Base-by-base conservation (phyloP, 37 sponge, comb jelly and placozoan genomes). In the Sycon ciliatum region DNA sequence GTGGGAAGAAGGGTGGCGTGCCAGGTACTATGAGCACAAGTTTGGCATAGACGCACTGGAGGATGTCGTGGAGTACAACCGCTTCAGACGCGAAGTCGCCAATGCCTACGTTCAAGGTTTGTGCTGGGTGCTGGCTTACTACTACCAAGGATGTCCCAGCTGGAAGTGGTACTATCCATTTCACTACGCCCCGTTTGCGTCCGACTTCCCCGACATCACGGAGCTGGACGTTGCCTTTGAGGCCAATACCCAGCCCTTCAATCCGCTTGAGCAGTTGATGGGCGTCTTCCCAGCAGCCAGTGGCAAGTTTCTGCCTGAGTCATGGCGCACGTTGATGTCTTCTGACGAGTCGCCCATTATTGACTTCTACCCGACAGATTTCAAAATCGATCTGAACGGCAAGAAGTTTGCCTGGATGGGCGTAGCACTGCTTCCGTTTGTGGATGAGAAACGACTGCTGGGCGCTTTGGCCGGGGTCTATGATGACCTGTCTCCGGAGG, bases 151-250 rank as follows among this genome's bases (percentile, higher is more conserved):
- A 2, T 98, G 99, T 55, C 85, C 93, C 7, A 87, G 85, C 3
- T 98, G 99, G 99, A 98, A 98, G 56, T 98, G 99, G 99, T 98
- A 79, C 86, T 98, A 85, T 39, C 90, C 93, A 0, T 98, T 83
- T 78, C 99, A 98, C 73, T 98, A 98, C 58, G 99, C 99, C 66
- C 99, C 99, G 0, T 98, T 98, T 85, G 99, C 99, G 34, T 98
- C 99, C 3, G 99, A 98, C 77, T 98, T 98, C 76, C 70, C 38
- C 32, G 38, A 84, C 77, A 84, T 98, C 33, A 61, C 72, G 0
- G 36, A 85, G 0, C 57, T 96, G 31, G 36, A 72, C 0, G 83
- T 82, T 54, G 75, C 73, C 55, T 95, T 95, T 67, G 73, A 82
- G 33, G 3, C 46, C 3, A 81, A 77, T 0, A 87, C 86, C 1